These are phyloP conservation scores for Folsomia candida DNA, from an alignment of 2,888 invertebrate species.

Conservation along the genomic window DNA sequence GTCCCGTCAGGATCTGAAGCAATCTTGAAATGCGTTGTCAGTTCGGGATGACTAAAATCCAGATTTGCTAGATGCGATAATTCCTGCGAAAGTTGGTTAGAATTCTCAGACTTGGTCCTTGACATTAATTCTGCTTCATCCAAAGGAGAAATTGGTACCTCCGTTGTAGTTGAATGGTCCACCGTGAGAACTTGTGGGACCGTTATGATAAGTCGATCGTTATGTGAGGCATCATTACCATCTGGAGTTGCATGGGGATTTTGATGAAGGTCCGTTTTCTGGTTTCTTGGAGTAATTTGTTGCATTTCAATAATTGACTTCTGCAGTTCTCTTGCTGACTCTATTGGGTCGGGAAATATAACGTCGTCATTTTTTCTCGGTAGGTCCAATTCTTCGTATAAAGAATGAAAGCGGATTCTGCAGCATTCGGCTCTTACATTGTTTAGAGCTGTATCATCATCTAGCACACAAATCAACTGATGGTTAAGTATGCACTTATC, in stretches of 20 bases:
- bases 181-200: background rate
- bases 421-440: slow-evolving; percentile 37
- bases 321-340: background rate
- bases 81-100: background rate
- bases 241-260: background rate
- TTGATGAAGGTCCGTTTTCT: too few species aligned
- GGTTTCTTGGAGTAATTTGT: too few species aligned
- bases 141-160: too few species aligned
- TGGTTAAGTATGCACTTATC: background rate
- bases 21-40: background rate
- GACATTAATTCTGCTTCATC: too few species aligned
- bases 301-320: background rate
- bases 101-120: background rate
- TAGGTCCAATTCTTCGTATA: background rate
- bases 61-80: background rate
- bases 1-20: too few species aligned
- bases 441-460: slow-evolving; percentile 36
- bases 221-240: background rate
- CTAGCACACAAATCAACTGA: too few species aligned
- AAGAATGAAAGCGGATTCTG: background rate
- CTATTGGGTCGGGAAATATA: background rate
- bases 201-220: background rate
- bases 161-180: background rate
- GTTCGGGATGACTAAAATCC: background rate
- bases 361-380: background rate